Conservation (phyloP, 1,140 invertebrate genomes). For the Phthorimaea operculella region DNA sequence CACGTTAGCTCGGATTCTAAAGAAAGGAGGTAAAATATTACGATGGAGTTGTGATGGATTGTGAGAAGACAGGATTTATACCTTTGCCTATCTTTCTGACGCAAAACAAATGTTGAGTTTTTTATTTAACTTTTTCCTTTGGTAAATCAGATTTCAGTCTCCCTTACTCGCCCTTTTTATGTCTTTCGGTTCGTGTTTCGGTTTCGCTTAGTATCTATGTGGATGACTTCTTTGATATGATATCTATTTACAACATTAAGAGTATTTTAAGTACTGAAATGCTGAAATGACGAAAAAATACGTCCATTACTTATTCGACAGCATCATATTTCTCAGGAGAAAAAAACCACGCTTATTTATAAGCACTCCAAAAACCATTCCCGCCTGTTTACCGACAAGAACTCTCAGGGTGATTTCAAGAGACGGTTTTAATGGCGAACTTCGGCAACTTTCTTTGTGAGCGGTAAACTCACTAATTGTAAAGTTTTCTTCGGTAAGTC, state of each 20-base stretch:
- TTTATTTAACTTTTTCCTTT: too few species aligned
- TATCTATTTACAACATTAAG: too few species aligned
- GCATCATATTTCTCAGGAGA: neutral
- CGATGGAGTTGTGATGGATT: neutral
- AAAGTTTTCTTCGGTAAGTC: constrained; percentile 31
- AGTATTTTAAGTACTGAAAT: too few species aligned
- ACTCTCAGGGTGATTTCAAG: constrained; percentile 32
- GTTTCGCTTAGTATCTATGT: too few species aligned
- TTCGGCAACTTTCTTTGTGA: constrained; percentile 35
- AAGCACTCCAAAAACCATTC: neutral
- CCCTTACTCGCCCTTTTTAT: too few species aligned
- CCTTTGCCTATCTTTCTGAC: too few species aligned
- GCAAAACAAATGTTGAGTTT: too few species aligned
- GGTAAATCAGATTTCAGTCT: too few species aligned
- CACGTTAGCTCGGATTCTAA: constrained; percentile 14
- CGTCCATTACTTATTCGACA: neutral
- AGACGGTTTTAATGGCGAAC: constrained; percentile 40
- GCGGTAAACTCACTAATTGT: constrained; percentile 44
- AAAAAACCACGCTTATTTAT: neutral
- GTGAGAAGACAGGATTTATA: neutral
- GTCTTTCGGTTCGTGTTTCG: too few species aligned
- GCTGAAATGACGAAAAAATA: neutral
- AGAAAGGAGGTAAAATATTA: neutral
- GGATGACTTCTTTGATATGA: too few species aligned
- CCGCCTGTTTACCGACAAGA: neutral